A percentile compares a stretch with the other conserved stretches of the same genome.
phyloP scores from a whole-genome alignment of 2,113 vertebrate species.

The Pelobates fuscus region DNA sequence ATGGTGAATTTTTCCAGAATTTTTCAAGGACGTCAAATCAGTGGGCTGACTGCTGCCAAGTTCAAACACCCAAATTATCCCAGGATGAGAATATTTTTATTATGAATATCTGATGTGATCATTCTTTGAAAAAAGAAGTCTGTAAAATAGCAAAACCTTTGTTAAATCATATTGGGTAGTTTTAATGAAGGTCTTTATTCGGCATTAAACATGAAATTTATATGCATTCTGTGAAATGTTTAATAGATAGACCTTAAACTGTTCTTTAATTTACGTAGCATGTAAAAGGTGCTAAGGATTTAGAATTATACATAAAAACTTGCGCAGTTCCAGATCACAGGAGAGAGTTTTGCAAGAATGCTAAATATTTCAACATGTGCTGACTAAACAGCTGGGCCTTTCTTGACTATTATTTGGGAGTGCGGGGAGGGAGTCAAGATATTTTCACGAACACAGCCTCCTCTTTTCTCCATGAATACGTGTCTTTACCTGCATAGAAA shows the following conservation, averaged over 20 bases:
- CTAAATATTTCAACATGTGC: conserved; percentile 44
- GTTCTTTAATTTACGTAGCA: conserved; percentile 33
- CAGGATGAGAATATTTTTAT: too few relatives aligned
- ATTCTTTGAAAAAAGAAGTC: too few relatives aligned
- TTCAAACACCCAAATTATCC: too few relatives aligned
- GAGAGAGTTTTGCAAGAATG: conserved; percentile 18
- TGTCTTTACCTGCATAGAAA: conserved; percentile 38
- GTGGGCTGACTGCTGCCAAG: too few relatives aligned
- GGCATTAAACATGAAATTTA: background rate
- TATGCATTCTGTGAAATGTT: conserved; percentile 12
- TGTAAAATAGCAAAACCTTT: too few relatives aligned
- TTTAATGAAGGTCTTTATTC: too few relatives aligned
- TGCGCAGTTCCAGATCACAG: conserved; percentile 5
- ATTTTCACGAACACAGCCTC: conserved; percentile 19
- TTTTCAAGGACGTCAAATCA: too few relatives aligned
- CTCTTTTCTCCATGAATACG: conserved; percentile 37
- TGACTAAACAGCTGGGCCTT: conserved; percentile 46
- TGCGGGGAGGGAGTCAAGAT: conserved; percentile 12
- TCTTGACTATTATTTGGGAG: conserved; percentile 33
- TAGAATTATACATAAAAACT: conserved; percentile 26
- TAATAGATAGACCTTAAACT: conserved; percentile 8
- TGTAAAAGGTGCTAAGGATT: conserved; percentile 26
- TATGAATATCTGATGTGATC: too few relatives aligned
- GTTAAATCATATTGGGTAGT: too few relatives aligned
- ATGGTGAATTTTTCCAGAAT: too few relatives aligned